These are phyloP conservation scores for Porites australiensis DNA, from an alignment of 64 coral and sea anemone genomes.

Conservation along the genomic window DNA sequence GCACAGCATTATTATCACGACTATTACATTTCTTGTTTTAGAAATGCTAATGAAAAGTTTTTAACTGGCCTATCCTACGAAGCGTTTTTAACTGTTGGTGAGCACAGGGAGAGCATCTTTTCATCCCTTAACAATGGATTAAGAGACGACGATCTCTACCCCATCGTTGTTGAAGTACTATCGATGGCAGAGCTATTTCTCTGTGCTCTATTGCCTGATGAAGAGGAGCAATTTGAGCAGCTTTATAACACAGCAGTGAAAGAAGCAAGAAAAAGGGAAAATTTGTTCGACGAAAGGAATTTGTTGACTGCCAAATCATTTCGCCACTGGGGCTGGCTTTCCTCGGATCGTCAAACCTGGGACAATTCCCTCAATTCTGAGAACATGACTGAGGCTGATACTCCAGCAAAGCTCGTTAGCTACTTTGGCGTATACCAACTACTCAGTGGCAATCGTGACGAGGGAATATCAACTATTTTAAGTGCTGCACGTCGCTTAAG, in stretches of 20 bases:
- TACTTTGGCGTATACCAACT: background rate
- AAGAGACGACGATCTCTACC: background rate
- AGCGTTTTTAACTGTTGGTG: background rate
- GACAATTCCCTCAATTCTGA: background rate
- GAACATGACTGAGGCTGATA: no score
- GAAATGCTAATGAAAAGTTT: background rate
- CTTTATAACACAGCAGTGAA: background rate
- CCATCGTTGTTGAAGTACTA: background rate
- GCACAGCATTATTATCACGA: background rate
- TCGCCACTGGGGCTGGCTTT: background rate
- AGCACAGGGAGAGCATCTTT: background rate
- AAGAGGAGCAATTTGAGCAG: background rate
- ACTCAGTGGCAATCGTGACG: background rate
- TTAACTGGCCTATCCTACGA: background rate
- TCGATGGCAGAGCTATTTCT: background rate
- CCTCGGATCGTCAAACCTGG: background rate
- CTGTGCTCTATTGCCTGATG: background rate
- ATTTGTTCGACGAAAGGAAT: background rate
- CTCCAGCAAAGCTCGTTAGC: no score
- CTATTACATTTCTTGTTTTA: background rate
- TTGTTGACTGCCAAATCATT: slow-evolving; percentile 8
- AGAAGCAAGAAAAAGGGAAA: background rate
- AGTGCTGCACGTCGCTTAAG: background rate
- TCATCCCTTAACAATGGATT: background rate
- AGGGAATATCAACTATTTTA: background rate